Base-by-base conservation (phyloP, 2,113 vertebrate genomes). In the Peromyscus maniculatus region DNA sequence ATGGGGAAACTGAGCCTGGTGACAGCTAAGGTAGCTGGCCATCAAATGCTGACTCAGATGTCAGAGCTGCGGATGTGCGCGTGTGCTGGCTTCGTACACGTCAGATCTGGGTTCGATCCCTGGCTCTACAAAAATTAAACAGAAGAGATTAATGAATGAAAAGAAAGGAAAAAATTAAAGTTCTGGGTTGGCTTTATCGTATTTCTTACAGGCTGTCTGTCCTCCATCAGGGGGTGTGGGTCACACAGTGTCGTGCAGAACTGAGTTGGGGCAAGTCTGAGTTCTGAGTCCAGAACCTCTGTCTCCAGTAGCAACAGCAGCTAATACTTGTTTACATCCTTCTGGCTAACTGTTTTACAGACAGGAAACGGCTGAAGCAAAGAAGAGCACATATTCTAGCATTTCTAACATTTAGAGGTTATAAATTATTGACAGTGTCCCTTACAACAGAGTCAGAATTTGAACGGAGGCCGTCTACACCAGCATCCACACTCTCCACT, bases 241-340 rank as follows among this genome's bases (percentile, higher is more conserved):
- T 86, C 36, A 67, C 15, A 13, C 43, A 52, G 13, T 43, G 24
- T 69, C 64, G 24, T 15, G 59, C 11, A 87, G 86, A 77, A 17
- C 69, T 36, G 91, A 83, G 64, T 43, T 43, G 43, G 52, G 57
- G 57, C 79, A 74, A 57, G 24, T 90, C 22, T 82, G 28, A 9
- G 13, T n/a, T 87, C 86, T 79, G 72, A 97, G 82, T 94, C 46
- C 22, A 43, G 74, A 71, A 75, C 52, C 96, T 67, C 31, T 78
- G 16, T 89, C 74, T 94, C 87, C 55, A 91, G n/a, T 17, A 90
- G 43, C 67, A 79, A 43, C 8, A 88, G 52, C 33, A 57, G 79
- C 87, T 78, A 69, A 69, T 75, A 77, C 36, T 96, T 88, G 43
- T 2, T 72, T 77, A 33, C n/a, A 88, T 49, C 33, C 59, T 75